These are phyloP conservation scores for Sphyrna mokarran DNA, from an alignment of 2,113 vertebrate species.

Conservation along the genomic window DNA sequence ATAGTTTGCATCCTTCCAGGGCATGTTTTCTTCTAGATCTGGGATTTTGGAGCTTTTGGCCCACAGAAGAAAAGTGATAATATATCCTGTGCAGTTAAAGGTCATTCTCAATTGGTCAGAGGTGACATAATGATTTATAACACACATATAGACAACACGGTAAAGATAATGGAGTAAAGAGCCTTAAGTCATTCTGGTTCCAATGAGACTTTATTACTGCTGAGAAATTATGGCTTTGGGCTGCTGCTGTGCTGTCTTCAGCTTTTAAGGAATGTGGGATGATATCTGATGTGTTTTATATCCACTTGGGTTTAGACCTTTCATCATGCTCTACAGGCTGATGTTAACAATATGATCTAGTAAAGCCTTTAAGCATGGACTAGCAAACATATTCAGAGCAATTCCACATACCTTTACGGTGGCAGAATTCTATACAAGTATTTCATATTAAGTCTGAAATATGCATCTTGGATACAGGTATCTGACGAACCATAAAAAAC, in stretches of 20 bases:
- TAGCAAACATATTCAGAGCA: conserved; percentile 16
- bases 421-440: not conserved
- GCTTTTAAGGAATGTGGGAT: not conserved
- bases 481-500: not conserved
- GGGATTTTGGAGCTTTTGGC: not conserved
- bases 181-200: not conserved
- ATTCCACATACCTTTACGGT: not conserved
- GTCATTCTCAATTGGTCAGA: not conserved
- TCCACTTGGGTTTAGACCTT: not conserved
- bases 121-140: not conserved
- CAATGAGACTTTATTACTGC: not conserved
- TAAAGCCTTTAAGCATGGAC: not conserved
- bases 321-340: not conserved
- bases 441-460: not conserved
- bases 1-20: not conserved
- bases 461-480: not conserved
- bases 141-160: not conserved
- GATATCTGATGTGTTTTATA: conserved; percentile 23
- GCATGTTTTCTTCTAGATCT: no score
- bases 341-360: not conserved
- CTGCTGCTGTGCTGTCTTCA: not conserved
- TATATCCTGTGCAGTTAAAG: no score
- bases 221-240: not conserved
- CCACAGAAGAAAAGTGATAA: not conserved
- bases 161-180: not conserved